Conservation (phyloP, 2,797 vertebrate genomes). For the Eidolon dupreanum region DNA sequence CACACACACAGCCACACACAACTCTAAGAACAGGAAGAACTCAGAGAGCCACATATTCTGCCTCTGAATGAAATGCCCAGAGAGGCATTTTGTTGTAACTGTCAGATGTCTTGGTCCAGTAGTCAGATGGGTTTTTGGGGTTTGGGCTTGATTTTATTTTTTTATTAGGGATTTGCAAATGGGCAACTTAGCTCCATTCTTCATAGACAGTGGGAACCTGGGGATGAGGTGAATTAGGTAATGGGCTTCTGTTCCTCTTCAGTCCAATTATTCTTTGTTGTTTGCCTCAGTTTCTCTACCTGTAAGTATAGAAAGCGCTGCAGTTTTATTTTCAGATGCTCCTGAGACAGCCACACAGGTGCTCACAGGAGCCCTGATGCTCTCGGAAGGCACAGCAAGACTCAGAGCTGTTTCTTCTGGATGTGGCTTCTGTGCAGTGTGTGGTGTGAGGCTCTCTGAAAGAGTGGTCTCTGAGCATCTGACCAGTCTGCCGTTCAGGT, state of each 20-base stretch:
- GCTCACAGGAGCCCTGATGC: no score
- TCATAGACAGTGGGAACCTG: not conserved
- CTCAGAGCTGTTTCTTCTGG: not conserved
- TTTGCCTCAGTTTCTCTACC: not conserved
- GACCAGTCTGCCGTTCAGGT: not conserved
- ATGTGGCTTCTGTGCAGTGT: not conserved
- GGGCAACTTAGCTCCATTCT: not conserved
- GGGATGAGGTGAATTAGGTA: not conserved
- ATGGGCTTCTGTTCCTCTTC: not conserved
- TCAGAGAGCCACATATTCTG: not conserved
- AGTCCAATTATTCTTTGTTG: not conserved
- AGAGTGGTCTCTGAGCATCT: not conserved
- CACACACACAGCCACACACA: no score
- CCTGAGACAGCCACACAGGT: not conserved
- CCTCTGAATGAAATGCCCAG: not conserved
- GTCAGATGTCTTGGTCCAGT: not conserved
- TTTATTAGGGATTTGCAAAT: not conserved
- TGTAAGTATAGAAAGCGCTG: not conserved
- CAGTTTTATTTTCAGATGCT: not conserved
- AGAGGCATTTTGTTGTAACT: not conserved
- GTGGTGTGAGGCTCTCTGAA: not conserved
- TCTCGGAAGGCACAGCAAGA: not conserved
- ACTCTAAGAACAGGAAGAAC: not conserved
- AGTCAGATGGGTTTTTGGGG: not conserved
- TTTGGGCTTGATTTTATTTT: not conserved